Evolutionary conservation across 2,797 vertebrate genomes (phyloP).

Genomic region (Leuciscus waleckii): DNA sequence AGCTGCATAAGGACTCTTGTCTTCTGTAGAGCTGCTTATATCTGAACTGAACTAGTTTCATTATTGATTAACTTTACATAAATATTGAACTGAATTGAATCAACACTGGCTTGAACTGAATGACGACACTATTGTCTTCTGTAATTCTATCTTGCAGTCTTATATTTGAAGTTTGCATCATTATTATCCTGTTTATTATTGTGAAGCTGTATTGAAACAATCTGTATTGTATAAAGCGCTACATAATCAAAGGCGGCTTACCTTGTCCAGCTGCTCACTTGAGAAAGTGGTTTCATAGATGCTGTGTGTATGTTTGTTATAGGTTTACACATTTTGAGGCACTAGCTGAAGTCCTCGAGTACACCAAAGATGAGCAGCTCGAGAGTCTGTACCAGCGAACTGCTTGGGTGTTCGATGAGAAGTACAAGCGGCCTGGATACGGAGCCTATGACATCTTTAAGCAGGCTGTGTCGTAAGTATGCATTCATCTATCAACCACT

Average conservation of each 20-base stretch:
- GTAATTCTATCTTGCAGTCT: neutral
- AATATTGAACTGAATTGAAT: neutral
- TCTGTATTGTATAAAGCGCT: neutral
- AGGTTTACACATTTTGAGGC: constrained; percentile 98
- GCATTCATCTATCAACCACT: neutral
- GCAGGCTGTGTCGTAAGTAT: constrained; percentile 96
- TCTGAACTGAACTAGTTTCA: neutral
- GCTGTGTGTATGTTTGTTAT: neutral
- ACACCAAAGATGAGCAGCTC: constrained; percentile 97
- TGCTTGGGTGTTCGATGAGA: constrained; percentile 99
- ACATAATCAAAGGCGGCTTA: neutral
- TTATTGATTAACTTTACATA: neutral
- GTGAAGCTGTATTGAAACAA: neutral
- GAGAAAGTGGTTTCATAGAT: neutral
- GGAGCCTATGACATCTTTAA: constrained; percentile 99
- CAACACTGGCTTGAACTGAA: neutral
- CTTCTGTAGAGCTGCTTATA: neutral
- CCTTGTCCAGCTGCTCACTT: neutral
- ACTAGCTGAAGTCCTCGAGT: constrained; percentile 96
- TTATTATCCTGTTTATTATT: neutral
- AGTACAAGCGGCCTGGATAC: constrained; percentile 97
- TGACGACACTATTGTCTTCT: neutral
- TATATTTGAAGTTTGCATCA: neutral
- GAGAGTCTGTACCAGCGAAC: constrained; percentile 97
- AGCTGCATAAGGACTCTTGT: neutral